A percentile compares a stretch with the other conserved stretches of the same genome.
These are phyloP conservation scores for Cephalotes varians DNA, from an alignment of 2,888 invertebrate species.

Conservation along the genomic window DNA sequence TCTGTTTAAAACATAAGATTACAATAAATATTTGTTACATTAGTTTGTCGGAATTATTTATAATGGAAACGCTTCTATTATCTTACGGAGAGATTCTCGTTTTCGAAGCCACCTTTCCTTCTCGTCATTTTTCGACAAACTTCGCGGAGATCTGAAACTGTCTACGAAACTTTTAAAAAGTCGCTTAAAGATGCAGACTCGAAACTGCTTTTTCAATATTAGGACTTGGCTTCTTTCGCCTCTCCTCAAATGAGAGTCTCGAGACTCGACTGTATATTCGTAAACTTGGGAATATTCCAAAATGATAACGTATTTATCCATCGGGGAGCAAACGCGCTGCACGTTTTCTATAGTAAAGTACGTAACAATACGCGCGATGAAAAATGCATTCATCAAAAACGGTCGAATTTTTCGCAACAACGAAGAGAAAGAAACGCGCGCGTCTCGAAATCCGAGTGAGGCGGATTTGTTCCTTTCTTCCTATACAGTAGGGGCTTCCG, in stretches of 20 bases:
- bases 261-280: not conserved
- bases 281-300: slow-evolving; percentile 6
- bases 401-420: not conserved
- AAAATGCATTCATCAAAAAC: slow-evolving; percentile 28
- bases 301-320: slow-evolving; percentile 9
- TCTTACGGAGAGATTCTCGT: not conserved
- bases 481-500: not conserved
- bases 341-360: not conserved
- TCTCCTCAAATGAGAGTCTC: not conserved
- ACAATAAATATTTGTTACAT: not conserved
- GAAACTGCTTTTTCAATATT: slow-evolving; percentile 36
- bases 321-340: not conserved
- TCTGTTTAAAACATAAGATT: not conserved
- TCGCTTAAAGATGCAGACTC: slow-evolving; percentile 27
- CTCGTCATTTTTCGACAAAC: slow-evolving; percentile 27
- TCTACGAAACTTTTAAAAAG: slow-evolving; percentile 25
- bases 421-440: not conserved
- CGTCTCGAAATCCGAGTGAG: not conserved
- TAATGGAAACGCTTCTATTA: not conserved
- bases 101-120: not conserved
- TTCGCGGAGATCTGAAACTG: slow-evolving; percentile 19
- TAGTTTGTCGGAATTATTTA: not conserved
- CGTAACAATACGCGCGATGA: not conserved
- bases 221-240: slow-evolving; percentile 2
- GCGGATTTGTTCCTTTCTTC: slow-evolving; percentile 32